phyloP scores from a whole-genome alignment of 2,113 vertebrate species.

The Sisor rabdophorus region DNA sequence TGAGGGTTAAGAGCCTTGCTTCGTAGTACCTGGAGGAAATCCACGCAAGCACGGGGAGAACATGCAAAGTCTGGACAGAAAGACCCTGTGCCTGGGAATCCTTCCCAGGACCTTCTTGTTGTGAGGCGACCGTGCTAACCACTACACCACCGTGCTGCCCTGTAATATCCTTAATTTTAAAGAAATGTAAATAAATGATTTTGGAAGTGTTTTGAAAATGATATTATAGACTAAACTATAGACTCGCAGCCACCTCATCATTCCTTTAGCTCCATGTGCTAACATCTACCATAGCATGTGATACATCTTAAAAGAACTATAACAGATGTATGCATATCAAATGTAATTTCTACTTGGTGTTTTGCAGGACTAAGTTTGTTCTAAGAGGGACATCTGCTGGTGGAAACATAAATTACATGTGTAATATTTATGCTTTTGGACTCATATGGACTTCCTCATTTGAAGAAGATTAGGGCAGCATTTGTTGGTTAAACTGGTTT shows the following conservation, averaged over 20 bases:
- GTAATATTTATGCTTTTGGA: not conserved
- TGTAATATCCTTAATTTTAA: not conserved
- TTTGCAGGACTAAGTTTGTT: not conserved
- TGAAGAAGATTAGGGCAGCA: not conserved
- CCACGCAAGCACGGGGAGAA: too few species aligned
- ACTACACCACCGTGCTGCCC: too few species aligned
- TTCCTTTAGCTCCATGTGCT: not conserved
- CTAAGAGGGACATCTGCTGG: constrained; percentile 32
- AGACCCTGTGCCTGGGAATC: too few species aligned
- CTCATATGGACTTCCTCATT: not conserved
- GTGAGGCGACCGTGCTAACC: too few species aligned
- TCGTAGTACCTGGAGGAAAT: too few species aligned
- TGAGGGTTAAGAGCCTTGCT: not conserved
- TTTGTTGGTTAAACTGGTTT: not conserved
- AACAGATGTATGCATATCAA: not conserved
- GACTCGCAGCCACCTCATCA: not conserved
- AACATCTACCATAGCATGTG: not conserved
- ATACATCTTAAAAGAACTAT: not conserved
- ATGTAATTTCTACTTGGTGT: too few species aligned
- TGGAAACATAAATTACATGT: not conserved
- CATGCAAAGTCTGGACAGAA: too few species aligned
- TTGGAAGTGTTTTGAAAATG: not conserved
- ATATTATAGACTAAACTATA: not conserved
- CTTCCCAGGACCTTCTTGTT: too few species aligned
- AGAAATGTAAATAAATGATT: not conserved